phyloP scores from a whole-genome alignment of 2,797 vertebrate species.

The Phataginus tricuspis region DNA sequence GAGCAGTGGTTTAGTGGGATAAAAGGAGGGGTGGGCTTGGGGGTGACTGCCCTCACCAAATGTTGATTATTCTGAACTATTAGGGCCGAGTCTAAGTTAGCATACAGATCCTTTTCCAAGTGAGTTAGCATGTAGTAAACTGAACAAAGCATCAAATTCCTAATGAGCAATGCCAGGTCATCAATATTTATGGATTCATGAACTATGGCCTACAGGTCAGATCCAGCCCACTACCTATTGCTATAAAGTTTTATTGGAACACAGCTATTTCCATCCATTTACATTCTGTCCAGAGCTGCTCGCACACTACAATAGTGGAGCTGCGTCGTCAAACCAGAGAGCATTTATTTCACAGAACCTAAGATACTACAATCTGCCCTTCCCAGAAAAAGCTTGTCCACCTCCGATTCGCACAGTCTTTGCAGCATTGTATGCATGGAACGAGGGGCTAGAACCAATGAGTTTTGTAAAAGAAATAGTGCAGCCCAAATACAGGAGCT shows the following conservation, averaged over 20 bases:
- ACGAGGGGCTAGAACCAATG: not conserved
- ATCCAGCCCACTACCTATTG: not conserved
- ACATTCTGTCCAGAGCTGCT: not conserved
- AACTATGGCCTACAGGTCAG: not conserved
- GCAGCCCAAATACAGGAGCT: not conserved
- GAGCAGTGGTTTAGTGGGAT: not conserved
- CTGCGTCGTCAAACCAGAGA: not conserved
- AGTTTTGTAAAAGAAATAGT: not conserved
- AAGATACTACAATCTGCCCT: not conserved
- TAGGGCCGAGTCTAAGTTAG: not conserved
- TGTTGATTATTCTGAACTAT: not conserved
- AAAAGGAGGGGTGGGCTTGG: not conserved
- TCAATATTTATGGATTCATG: not conserved
- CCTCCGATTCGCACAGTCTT: no score
- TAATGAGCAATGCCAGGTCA: not conserved
- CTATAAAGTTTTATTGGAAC: not conserved
- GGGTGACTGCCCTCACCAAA: not conserved
- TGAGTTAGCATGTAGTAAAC: not conserved
- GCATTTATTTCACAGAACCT: not conserved
- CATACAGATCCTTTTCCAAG: not conserved
- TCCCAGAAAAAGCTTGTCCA: not conserved
- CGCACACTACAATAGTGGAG: not conserved
- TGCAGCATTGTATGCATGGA: not conserved
- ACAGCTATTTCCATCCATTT: not conserved
- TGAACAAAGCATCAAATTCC: not conserved